Conservation (phyloP, 2,888 invertebrate species). For the Aspidapion aeneum region DNA sequence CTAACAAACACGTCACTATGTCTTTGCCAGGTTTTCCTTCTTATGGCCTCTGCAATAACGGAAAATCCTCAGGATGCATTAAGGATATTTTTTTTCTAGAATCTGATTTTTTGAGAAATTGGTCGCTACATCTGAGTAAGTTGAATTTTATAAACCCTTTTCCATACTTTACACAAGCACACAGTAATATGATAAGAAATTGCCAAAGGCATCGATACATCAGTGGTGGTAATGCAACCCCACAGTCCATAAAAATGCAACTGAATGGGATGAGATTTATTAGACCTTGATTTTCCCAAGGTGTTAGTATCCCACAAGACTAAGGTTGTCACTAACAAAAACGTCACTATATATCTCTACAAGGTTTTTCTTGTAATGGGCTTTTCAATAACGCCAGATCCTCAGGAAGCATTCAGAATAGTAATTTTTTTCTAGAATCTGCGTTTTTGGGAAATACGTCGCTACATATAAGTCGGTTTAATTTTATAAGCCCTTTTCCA, state of each 20-base stretch:
- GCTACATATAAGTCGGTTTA: constrained; percentile 48
- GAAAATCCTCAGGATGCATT: constrained; percentile 69
- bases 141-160: constrained; percentile 78
- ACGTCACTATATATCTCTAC: constrained; percentile 82
- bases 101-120: not conserved
- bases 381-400: constrained; percentile 67
- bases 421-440: no score
- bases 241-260: constrained; percentile 79
- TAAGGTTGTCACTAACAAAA: constrained; percentile 74
- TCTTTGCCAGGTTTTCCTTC: constrained; percentile 78
- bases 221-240: constrained; percentile 90
- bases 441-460: not conserved
- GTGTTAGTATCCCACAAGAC: constrained; percentile 87
- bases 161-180: constrained; percentile 91
- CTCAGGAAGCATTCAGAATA: constrained; percentile 71
- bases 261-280: constrained; percentile 78
- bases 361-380: constrained; percentile 74
- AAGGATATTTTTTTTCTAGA: no score
- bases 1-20: constrained; percentile 76
- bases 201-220: constrained; percentile 83
- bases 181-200: constrained; percentile 92
- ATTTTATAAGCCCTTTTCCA: constrained; percentile 89
- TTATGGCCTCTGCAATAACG: constrained; percentile 63
- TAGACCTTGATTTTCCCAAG: constrained; percentile 77
- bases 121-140: constrained; percentile 46